These are phyloP conservation scores for Vombatus ursinus DNA, from an alignment of 2,113 vertebrate genomes.

Conservation along the genomic window DNA sequence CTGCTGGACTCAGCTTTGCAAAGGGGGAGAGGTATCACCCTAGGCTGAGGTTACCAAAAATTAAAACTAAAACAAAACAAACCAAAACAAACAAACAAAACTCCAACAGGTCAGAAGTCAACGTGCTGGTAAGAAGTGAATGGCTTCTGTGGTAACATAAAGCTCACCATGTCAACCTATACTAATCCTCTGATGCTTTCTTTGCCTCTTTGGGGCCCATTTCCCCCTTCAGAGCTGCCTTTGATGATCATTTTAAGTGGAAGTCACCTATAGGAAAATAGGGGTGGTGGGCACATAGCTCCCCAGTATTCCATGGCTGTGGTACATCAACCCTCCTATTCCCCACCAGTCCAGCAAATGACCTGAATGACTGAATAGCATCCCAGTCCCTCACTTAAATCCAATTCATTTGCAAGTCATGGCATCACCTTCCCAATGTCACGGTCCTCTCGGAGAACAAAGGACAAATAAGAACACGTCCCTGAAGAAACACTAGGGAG, in stretches of 20 bases:
- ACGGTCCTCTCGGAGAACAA: too few species aligned
- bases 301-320: not conserved
- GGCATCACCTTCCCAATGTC: too few species aligned
- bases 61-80: not conserved
- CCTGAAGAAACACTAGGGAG: not conserved
- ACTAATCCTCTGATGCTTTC: not conserved
- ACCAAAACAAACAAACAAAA: not conserved
- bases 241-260: not conserved
- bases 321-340: not conserved
- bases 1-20: not conserved
- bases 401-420: too few species aligned
- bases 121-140: not conserved
- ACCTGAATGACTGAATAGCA: not conserved
- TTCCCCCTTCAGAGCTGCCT: not conserved
- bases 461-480: too few species aligned
- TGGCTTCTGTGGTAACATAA: not conserved
- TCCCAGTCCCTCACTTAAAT: not conserved
- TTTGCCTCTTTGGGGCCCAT: not conserved
- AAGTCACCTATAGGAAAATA: not conserved
- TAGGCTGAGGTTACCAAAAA: not conserved
- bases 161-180: not conserved
- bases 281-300: not conserved
- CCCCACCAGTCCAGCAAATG: not conserved
- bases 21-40: not conserved
- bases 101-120: not conserved